Percentiles rank a stretch among this genome's conserved stretches.
phyloP scores from a whole-genome alignment of 2,113 vertebrate genomes.

The Alethe castanea region DNA sequence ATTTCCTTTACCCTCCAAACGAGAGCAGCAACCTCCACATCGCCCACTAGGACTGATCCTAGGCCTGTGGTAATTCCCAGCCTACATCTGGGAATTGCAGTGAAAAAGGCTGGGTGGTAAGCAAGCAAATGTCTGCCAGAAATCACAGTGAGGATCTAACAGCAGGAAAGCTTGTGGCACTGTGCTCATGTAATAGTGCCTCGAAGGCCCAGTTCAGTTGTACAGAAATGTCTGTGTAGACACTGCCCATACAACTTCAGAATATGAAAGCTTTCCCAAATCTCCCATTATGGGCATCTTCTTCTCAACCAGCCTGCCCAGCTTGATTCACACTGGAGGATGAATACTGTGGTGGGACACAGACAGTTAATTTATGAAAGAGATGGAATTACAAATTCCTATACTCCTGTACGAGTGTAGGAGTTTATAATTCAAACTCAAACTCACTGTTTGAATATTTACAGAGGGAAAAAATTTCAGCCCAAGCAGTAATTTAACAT shows the following conservation, averaged over 20 bases:
- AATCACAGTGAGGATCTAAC: background rate
- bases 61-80: background rate
- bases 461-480: background rate
- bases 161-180: background rate
- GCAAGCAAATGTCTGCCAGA: background rate
- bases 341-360: background rate
- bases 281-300: background rate
- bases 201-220: background rate
- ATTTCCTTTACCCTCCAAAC: background rate
- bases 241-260: background rate
- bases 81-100: background rate
- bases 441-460: background rate
- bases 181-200: background rate
- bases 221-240: rapidly evolving
- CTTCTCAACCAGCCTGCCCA: background rate
- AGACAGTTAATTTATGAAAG: background rate
- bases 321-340: background rate
- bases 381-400: background rate
- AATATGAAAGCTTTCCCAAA: background rate
- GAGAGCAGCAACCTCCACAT: background rate
- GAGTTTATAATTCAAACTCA: background rate
- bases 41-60: background rate
- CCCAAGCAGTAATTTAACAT: background rate
- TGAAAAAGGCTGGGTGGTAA: background rate
- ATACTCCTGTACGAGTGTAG: background rate